A percentile compares a stretch with the other conserved stretches of the same genome.
phyloP scores from a whole-genome alignment of 2,113 vertebrate species.

The Forbesichthys agassizii region DNA sequence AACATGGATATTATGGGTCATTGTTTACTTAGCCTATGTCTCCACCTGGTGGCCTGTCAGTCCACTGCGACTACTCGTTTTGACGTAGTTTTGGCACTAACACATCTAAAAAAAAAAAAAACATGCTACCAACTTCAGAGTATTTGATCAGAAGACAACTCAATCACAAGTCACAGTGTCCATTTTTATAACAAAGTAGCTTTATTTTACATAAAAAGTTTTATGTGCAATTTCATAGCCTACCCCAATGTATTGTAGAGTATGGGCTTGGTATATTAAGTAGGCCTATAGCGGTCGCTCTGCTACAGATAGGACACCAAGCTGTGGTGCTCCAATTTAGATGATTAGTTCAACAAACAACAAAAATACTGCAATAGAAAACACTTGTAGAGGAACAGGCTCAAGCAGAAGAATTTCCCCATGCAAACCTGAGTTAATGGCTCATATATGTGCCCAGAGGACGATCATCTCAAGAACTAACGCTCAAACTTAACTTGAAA shows the following conservation, averaged over 20 bases:
- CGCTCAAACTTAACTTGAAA: conserved; percentile 15
- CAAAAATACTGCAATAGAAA: conserved; percentile 18
- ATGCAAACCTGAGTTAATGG: neutral
- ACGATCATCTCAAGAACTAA: conserved; percentile 26
- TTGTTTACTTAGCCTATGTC: conserved; percentile 17
- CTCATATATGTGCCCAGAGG: conserved; percentile 16
- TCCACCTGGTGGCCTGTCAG: conserved; percentile 43
- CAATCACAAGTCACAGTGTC: neutral
- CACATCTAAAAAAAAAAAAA: too few relatives aligned
- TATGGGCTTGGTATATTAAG: neutral
- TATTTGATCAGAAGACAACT: neutral
- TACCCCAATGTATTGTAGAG: neutral
- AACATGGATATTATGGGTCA: too few relatives aligned
- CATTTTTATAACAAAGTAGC: conserved; percentile 56
- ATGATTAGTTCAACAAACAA: too few relatives aligned
- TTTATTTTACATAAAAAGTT: conserved; percentile 75
- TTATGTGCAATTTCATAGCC: conserved; percentile 4
- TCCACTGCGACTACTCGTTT: neutral
- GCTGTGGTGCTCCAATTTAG: too few relatives aligned
- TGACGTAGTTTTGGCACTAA: neutral
- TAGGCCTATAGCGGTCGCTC: too few relatives aligned
- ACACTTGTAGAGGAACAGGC: conserved; percentile 19
- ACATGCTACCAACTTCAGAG: too few relatives aligned
- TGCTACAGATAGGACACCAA: too few relatives aligned
- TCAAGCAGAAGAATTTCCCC: neutral